phyloP scores from a whole-genome alignment of 2,113 vertebrate genomes.

The Oncorhynchus tshawytscha region DNA sequence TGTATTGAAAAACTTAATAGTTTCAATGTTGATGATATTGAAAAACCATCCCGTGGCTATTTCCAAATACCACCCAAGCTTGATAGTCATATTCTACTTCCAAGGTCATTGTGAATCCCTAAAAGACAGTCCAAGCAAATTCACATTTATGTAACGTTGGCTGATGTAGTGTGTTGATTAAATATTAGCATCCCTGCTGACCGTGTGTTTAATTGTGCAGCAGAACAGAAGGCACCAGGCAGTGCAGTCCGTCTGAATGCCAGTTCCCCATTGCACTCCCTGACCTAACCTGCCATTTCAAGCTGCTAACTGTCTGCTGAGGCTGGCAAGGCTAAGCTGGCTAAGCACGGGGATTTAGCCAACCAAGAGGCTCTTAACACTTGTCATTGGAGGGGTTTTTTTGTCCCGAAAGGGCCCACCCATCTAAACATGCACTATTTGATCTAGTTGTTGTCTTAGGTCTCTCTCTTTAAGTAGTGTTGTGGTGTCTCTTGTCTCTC shows the following conservation, averaged over 20 bases:
- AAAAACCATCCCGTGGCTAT: too few species aligned
- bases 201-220: conserved; percentile 61
- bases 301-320: conserved; percentile 64
- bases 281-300: conserved; percentile 56
- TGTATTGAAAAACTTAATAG: too few species aligned
- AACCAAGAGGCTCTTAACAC: conserved; percentile 32
- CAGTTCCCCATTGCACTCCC: conserved; percentile 57
- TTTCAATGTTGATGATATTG: too few species aligned
- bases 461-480: too few species aligned
- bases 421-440: neutral
- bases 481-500: too few species aligned
- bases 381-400: neutral
- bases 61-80: too few species aligned
- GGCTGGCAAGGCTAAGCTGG: conserved; percentile 38
- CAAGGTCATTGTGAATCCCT: too few species aligned
- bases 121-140: conserved; percentile 3
- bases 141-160: conserved; percentile 34
- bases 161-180: conserved; percentile 59
- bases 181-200: conserved; percentile 64
- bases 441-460: too few species aligned
- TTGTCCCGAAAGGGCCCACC: neutral
- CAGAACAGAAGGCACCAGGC: conserved; percentile 43
- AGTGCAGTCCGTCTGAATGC: conserved; percentile 55
- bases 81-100: too few species aligned
- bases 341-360: conserved; percentile 23